Evolutionary conservation across 2,888 invertebrate species (phyloP), one percentile per base, ranked within the genome.

Genomic region (Clanis bilineata): DNA sequence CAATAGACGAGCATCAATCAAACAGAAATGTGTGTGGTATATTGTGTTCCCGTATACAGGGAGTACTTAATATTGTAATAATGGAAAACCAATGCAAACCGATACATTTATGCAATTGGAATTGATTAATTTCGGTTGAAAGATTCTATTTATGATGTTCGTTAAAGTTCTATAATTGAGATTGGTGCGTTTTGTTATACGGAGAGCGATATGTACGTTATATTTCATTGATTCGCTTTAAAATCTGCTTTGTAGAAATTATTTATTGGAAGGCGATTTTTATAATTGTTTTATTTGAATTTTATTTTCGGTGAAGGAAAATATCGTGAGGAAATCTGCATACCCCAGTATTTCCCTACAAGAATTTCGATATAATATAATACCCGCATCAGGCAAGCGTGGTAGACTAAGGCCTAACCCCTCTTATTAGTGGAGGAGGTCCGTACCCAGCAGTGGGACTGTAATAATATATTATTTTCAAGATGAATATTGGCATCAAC

Each of bases 41-140:
- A 60, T 57, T 60, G 47, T 62, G 59, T 47, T 63, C 57, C 55
- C 63, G 61, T 56, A 57, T 59, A 38, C 7, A 54, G 56, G 39
- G 57, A 55, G 56, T 59, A 58, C 51, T 25, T 44, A 56, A 60
- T 63, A 57, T 56, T 62, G 59, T 64, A 58, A 63, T 64, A 55
- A 39, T 38, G 60, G 25, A 32, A 44, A 45, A 59, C 54, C 22
- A 45, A 51, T 28, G 47, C 18, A 32, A 15, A 28, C 15, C 51
- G 18, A 51, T 18, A 43, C 43, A 41, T 56, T 41, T 68, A 76
- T 79, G 76, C 82, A 85, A 85, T 85, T 85, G 85, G 80, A 85
- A 83, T 83, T 81, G 81, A 85, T 85, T 84, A 85, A 85, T 83
- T 80, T 80, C 68, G 51, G 32, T 51, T 51, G 76, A 70, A 69